Conservation (phyloP, 1,140 invertebrate species). For the Polypedilum pembai region DNA sequence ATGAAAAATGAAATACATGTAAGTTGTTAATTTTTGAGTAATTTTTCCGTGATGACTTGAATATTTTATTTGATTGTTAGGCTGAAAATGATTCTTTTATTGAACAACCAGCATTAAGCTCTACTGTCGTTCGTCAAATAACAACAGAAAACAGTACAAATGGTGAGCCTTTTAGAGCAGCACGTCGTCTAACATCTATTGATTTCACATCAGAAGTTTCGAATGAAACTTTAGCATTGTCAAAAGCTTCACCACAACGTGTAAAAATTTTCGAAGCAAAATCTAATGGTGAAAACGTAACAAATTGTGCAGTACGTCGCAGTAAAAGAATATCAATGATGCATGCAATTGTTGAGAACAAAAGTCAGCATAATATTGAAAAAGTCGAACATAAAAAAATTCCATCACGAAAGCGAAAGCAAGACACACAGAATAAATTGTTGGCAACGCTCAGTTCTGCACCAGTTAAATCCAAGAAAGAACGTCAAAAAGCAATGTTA, state of each 20-base stretch:
- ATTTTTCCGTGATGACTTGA: background rate
- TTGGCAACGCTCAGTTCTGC: background rate
- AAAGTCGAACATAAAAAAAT: background rate
- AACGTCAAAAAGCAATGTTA: slow-evolving; percentile 32
- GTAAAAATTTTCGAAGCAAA: background rate
- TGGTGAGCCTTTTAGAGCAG: background rate
- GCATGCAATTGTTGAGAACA: slow-evolving; percentile 15
- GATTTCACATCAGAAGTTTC: background rate
- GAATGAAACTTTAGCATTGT: background rate
- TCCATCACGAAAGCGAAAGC: background rate
- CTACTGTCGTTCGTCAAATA: background rate
- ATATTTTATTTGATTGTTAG: background rate
- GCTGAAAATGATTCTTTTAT: background rate
- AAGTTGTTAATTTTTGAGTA: background rate
- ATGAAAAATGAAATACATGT: background rate
- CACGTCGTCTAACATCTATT: background rate
- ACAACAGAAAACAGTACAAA: background rate
- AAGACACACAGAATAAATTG: background rate
- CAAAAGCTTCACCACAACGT: background rate
- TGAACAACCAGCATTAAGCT: background rate
- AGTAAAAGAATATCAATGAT: slow-evolving; percentile 29
- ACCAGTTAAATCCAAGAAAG: slow-evolving; percentile 23
- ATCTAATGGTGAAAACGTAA: background rate
- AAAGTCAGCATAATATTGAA: background rate
- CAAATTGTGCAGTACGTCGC: slow-evolving; percentile 28